Evolutionary conservation across 1,140 invertebrate genomes (phyloP).

Genomic region (Sesamia nonagrioides): DNA sequence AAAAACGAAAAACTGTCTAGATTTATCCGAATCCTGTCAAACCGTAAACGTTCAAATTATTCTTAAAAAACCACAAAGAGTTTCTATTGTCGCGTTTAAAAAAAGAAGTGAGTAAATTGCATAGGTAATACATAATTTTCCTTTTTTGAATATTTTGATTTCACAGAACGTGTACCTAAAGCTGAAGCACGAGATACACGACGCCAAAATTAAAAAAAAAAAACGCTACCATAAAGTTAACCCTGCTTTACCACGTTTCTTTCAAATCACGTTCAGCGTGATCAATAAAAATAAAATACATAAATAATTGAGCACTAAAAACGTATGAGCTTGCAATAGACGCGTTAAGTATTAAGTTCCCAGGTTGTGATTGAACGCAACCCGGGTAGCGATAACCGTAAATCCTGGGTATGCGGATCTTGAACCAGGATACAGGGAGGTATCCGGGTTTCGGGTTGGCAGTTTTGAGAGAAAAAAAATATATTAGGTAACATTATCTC

Average conservation of each 20-base stretch:
- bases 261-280: constrained; percentile 48
- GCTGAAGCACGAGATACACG: not conserved
- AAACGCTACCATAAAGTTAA: not conserved
- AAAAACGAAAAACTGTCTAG: too few relatives aligned
- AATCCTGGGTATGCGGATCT: constrained; percentile 73
- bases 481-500: too few relatives aligned
- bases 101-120: too few relatives aligned
- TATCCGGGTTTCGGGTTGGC: too few relatives aligned
- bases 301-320: constrained; percentile 48
- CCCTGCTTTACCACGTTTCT: not conserved
- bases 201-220: constrained; percentile 20
- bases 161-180: not conserved
- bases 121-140: too few relatives aligned
- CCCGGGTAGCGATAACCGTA: constrained; percentile 83
- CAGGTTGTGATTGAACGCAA: constrained; percentile 84
- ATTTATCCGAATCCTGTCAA: too few relatives aligned
- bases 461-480: too few relatives aligned
- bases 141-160: not conserved
- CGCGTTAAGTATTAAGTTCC: constrained; percentile 78
- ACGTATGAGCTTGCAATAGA: constrained; percentile 51
- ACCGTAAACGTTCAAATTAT: too few relatives aligned
- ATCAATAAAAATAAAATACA: constrained; percentile 50
- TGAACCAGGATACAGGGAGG: constrained; percentile 60
- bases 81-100: too few relatives aligned
- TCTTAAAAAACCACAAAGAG: too few relatives aligned